A percentile compares a stretch with the other conserved stretches of the same genome.
Conservation (phyloP, 2,888 invertebrate genomes). For the Coleophora deauratella region DNA sequence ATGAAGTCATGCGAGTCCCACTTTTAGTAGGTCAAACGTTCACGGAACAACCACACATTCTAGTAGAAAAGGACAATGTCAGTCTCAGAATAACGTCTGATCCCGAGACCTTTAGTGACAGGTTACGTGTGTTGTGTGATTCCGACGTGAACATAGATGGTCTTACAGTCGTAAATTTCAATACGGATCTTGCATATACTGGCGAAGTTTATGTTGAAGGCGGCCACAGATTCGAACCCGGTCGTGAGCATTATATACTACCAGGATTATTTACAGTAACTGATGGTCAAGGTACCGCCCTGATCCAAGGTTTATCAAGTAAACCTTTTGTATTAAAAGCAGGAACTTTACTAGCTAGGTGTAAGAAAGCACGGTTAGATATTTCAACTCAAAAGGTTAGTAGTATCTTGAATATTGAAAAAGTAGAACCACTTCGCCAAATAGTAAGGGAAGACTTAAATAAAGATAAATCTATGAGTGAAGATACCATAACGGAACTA, state of each 20-base stretch:
- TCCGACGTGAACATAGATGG: not conserved
- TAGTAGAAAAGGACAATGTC: not conserved
- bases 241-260: not conserved
- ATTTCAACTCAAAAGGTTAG: too few species aligned
- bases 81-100: not conserved
- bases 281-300: too few species aligned
- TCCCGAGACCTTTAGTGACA: not conserved
- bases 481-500: too few species aligned
- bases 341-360: too few species aligned
- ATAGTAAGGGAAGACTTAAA: too few species aligned
- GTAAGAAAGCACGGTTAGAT: too few species aligned
- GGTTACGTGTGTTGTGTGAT: not conserved
- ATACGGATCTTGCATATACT: not conserved
- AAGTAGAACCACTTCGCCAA: too few species aligned
- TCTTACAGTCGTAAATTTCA: not conserved
- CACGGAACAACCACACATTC: slow-evolving; percentile 5
- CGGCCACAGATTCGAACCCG: not conserved
- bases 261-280: not conserved
- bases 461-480: too few species aligned
- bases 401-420: too few species aligned
- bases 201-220: not conserved
- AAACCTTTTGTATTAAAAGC: too few species aligned
- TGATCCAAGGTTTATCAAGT: too few species aligned
- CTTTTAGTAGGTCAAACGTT: slow-evolving; percentile 5
- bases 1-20: slow-evolving; percentile 1